phyloP scores from a whole-genome alignment of 2,113 vertebrate species.

The Nesogale talazaci region DNA sequence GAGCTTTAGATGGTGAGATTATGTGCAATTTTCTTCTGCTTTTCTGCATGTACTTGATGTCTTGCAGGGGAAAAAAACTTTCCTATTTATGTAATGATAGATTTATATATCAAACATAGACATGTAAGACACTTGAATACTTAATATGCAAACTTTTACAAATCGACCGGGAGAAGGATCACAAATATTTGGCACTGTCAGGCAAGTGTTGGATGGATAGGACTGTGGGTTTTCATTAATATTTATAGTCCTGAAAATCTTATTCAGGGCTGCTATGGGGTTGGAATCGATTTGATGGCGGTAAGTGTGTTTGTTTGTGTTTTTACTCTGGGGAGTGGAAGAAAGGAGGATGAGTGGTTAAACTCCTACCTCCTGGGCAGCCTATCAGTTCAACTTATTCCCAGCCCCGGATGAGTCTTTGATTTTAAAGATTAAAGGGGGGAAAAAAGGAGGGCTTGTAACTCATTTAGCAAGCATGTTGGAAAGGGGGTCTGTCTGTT shows the following conservation, averaged over 20 bases:
- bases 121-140: background rate
- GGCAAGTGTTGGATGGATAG: too few species aligned
- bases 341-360: background rate
- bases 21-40: slow-evolving; percentile 48
- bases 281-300: too few species aligned
- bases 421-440: slow-evolving; percentile 23
- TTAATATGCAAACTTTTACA: background rate
- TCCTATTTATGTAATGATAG: slow-evolving; percentile 30
- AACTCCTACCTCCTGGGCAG: background rate
- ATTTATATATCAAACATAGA: slow-evolving; percentile 15
- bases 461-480: background rate
- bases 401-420: background rate
- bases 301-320: background rate
- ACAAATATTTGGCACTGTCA: too few species aligned
- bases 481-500: slow-evolving; percentile 20
- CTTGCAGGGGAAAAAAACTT: slow-evolving; percentile 21
- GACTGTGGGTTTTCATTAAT: background rate
- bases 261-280: too few species aligned
- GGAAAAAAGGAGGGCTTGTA: background rate
- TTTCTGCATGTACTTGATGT: slow-evolving; percentile 47
- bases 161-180: too few species aligned
- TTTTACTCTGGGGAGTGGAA: background rate
- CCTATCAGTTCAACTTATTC: slow-evolving; percentile 5
- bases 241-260: too few species aligned
- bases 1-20: background rate